Evolutionary conservation across 2,797 vertebrate genomes (phyloP), one percentile per base, ranked within the genome.

Genomic region (Peromyscus attwateri): DNA sequence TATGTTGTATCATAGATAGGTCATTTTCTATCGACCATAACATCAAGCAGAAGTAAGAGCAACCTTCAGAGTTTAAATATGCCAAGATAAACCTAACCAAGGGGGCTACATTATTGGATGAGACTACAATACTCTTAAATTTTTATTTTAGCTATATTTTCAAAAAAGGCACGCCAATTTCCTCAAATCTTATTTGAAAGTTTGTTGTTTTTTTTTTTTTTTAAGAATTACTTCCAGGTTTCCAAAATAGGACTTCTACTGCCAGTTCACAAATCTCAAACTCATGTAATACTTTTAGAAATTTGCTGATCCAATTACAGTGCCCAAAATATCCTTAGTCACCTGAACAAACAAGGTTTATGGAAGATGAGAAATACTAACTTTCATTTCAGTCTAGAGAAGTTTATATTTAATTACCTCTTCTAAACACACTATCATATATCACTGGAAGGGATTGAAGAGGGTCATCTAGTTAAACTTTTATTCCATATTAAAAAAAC

Each of bases 51-150:
- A 97, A 98, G 97, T 98, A 98, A 98, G 97, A 98, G 97, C 97
- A 98, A 98, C 97, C 97, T 98, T 96, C 98, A 96, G 95, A 97
- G 97, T 98, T 96, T 98, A 98, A 96, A 95, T 98, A 98, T 71
- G 96, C 93, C 95, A 97, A 98, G 96, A 97, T 98, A 98, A 98
- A 98, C 97, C 98, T 98, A 99, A 99, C 98, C 98, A 99, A 99
- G 98, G 98, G 98, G 96, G 98, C 99, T 98, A 98, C 98, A 98
- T 97, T 98, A 98, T 96, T 98, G 98, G 98, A 98, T 92, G 97
- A 98, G 97, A 98, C 94, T 89, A 96, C 93, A 97, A 97, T 96
- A 97, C 97, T 98, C 95, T 96, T 96, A 94, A 90, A 84, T 80
- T 94, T 97, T 89, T 89, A 95, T 90, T 92, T 91, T 95, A 97